Conservation (phyloP, 2,797 vertebrate genomes). For the Lagorchestes hirsutus region DNA sequence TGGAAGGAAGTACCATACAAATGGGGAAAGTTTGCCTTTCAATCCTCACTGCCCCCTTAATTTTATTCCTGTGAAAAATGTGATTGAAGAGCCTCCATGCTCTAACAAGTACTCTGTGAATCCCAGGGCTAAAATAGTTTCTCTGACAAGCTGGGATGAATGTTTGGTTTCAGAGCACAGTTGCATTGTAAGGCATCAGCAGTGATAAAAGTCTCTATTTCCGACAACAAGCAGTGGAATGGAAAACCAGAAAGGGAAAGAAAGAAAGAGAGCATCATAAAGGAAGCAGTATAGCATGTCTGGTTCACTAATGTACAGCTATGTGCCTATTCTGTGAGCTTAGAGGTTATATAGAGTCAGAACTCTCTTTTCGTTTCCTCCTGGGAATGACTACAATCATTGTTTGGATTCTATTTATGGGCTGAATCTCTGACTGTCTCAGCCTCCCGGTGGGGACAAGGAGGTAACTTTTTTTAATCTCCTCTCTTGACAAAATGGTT, state of each 20-base stretch:
- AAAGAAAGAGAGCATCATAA: neutral
- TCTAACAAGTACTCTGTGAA: conserved; percentile 9
- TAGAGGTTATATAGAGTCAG: neutral
- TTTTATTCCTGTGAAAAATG: conserved; percentile 20
- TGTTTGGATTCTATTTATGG: conserved; percentile 49
- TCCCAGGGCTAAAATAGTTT: conserved; percentile 43
- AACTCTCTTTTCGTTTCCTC: conserved; percentile 18
- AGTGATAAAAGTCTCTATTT: conserved; percentile 31
- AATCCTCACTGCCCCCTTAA: neutral
- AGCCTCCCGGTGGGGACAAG: conserved; percentile 21
- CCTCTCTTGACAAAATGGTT: conserved; percentile 7
- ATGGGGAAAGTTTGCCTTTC: neutral
- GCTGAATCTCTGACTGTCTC: conserved; percentile 35
- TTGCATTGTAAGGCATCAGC: conserved; percentile 26
- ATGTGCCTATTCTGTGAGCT: conserved; percentile 26
- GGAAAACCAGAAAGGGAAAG: neutral
- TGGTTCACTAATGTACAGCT: conserved; percentile 6
- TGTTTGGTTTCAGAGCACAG: conserved; percentile 30
- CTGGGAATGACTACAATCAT: conserved; percentile 19
- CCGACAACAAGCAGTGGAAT: neutral
- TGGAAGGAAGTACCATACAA: neutral
- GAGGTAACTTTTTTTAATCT: conserved; percentile 60
- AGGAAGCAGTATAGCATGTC: conserved; percentile 24
- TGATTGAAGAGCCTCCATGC: neutral
- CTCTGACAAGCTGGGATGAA: neutral